Percentiles rank a stretch among this genome's conserved stretches.
Conservation (phyloP, 1,140 invertebrate genomes). For the Neelides sp. region DNA sequence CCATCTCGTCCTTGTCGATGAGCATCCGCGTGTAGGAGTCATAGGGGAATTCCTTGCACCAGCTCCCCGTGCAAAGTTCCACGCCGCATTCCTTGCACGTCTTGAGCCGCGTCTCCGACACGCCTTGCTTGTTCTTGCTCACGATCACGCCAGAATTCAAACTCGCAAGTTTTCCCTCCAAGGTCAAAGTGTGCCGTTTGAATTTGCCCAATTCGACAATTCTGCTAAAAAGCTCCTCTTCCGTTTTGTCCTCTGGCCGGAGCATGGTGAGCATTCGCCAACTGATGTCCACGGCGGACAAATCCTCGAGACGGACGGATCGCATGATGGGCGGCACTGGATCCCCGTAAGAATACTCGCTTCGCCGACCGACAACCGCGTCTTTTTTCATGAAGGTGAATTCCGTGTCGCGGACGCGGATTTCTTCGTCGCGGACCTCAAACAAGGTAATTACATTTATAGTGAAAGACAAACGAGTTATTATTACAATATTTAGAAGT, state of each 20-base stretch:
- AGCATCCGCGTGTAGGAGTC: slow-evolving; percentile 37
- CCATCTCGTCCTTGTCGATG: slow-evolving; percentile 29
- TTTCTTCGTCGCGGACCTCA: slow-evolving; percentile 42
- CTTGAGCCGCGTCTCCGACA: slow-evolving; percentile 32
- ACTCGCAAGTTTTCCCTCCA: slow-evolving; percentile 51
- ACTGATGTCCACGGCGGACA: slow-evolving; percentile 73
- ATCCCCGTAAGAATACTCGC: slow-evolving; percentile 43
- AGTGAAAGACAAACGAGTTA: not conserved
- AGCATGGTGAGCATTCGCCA: slow-evolving; percentile 83
- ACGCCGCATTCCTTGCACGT: slow-evolving; percentile 65
- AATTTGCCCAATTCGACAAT: slow-evolving; percentile 68
- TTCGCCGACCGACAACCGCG: slow-evolving; percentile 9
- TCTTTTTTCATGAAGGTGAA: slow-evolving; percentile 36
- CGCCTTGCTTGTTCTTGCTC: slow-evolving; percentile 30
- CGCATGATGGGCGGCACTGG: slow-evolving; percentile 71
- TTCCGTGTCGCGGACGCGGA: slow-evolving; percentile 50
- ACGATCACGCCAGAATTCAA: slow-evolving; percentile 45
- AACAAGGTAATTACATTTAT: slow-evolving; percentile 8
- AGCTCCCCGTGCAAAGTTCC: slow-evolving; percentile 63
- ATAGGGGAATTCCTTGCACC: slow-evolving; percentile 42
- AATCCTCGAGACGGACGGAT: slow-evolving; percentile 57
- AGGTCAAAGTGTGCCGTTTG: slow-evolving; percentile 49
- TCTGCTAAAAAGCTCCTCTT: slow-evolving; percentile 50
- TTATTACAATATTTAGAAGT: not conserved
- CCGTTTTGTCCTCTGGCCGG: slow-evolving; percentile 62